Evolutionary conservation across 2,113 vertebrate species (phyloP).

Genomic region (Pycnonotus jocosus): DNA sequence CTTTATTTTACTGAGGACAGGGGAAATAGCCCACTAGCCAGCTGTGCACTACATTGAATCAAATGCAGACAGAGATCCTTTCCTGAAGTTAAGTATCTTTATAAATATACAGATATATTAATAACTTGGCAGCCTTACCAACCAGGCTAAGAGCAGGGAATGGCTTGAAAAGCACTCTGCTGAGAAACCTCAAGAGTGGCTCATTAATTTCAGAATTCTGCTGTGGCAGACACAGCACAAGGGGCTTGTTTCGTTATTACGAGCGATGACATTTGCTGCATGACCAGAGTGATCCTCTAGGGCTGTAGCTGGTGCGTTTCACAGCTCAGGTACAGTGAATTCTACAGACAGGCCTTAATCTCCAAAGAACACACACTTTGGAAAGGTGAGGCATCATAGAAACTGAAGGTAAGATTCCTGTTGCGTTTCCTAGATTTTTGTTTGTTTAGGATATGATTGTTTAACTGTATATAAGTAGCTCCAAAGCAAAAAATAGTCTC

Average conservation of each 20-base stretch:
- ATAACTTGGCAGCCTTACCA: neutral
- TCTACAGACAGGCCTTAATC: neutral
- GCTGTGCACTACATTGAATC: neutral
- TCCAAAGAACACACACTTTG: fast-evolving
- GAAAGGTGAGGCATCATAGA: neutral
- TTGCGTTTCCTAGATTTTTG: neutral
- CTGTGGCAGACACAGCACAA: neutral
- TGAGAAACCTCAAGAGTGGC: neutral
- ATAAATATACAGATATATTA: neutral
- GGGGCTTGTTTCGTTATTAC: fast-evolving
- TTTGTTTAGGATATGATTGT: neutral
- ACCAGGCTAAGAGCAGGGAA: neutral
- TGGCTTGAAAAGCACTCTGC: neutral
- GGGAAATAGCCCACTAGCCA: neutral
- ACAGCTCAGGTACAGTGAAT: neutral
- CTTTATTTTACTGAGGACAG: neutral
- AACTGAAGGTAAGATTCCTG: neutral
- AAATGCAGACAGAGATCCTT: neutral
- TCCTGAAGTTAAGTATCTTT: neutral
- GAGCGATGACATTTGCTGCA: neutral
- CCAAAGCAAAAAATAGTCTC: neutral
- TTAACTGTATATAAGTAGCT: neutral
- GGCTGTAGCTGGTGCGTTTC: neutral
- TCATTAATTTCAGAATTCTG: neutral
- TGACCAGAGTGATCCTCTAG: neutral